Evolutionary conservation across 2,113 vertebrate genomes (phyloP).

Genomic region (Catharus minimus): DNA sequence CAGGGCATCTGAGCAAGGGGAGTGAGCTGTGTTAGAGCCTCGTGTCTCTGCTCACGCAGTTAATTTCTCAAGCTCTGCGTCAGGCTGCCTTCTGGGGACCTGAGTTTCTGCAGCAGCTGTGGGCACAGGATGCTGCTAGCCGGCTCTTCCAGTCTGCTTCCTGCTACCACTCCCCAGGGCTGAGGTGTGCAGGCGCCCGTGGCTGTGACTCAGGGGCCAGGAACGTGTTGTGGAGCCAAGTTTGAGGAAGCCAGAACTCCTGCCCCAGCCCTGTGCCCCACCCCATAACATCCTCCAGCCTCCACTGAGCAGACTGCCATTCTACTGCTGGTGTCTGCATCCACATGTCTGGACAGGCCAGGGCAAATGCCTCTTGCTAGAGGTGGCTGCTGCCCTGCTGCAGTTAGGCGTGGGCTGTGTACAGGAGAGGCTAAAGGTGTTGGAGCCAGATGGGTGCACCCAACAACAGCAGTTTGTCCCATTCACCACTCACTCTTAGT

Average conservation of each 20-base stretch:
- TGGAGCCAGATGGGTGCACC: neutral
- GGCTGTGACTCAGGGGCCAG: constrained; percentile 15
- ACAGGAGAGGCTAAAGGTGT: fast-evolving
- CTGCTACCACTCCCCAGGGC: constrained; percentile 41
- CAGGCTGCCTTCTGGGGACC: constrained; percentile 37
- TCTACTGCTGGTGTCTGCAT: neutral
- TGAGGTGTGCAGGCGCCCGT: neutral
- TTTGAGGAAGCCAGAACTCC: neutral
- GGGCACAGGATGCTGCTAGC: constrained; percentile 55
- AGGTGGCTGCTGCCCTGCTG: neutral
- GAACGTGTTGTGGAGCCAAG: constrained; percentile 32
- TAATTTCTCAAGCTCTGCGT: neutral
- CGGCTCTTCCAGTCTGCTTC: constrained; percentile 57
- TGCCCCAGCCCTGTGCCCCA: neutral
- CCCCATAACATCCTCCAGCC: neutral
- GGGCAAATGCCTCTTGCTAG: neutral
- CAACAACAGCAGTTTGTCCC: neutral
- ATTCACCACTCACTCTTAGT: neutral
- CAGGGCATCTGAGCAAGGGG: neutral
- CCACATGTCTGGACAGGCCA: neutral
- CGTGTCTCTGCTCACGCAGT: neutral
- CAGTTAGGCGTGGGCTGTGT: fast-evolving
- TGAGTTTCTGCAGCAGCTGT: constrained; percentile 43
- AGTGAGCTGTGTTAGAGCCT: neutral
- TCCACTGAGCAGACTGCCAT: neutral